phyloP scores from a whole-genome alignment of 2,113 vertebrate species.

The Bubo bubo region DNA sequence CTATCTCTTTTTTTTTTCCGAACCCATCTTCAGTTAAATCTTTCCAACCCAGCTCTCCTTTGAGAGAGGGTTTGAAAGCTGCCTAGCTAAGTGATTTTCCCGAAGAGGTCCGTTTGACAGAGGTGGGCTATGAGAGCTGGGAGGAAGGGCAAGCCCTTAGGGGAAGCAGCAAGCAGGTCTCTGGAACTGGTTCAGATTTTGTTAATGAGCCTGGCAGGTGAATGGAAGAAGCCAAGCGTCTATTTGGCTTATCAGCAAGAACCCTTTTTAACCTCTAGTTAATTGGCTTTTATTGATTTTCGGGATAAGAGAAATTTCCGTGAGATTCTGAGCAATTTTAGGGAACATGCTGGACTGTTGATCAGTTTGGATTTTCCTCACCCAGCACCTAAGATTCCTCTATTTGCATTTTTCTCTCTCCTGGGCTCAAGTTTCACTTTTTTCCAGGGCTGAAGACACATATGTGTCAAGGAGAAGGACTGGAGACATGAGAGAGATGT shows the following conservation, averaged over 20 bases:
- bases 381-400: neutral
- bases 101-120: neutral
- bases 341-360: neutral
- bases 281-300: constrained; percentile 43
- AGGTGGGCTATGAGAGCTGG: neutral
- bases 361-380: neutral
- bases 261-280: constrained; percentile 17
- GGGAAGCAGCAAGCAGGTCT: neutral
- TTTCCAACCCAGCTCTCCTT: neutral
- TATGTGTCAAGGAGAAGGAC: neutral
- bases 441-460: neutral
- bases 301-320: neutral
- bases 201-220: constrained; percentile 52
- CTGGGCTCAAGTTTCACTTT: neutral
- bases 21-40: neutral
- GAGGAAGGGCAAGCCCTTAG: neutral
- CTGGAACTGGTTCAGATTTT: constrained; percentile 34
- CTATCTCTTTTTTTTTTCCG: neutral
- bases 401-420: neutral
- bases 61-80: constrained; percentile 20
- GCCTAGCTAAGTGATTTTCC: neutral
- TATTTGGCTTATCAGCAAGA: constrained; percentile 21
- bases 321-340: neutral
- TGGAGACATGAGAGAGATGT: neutral
- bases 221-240: constrained; percentile 2